phyloP scores from a whole-genome alignment of 1,140 invertebrate species.

The Neodiprion pinetum region DNA sequence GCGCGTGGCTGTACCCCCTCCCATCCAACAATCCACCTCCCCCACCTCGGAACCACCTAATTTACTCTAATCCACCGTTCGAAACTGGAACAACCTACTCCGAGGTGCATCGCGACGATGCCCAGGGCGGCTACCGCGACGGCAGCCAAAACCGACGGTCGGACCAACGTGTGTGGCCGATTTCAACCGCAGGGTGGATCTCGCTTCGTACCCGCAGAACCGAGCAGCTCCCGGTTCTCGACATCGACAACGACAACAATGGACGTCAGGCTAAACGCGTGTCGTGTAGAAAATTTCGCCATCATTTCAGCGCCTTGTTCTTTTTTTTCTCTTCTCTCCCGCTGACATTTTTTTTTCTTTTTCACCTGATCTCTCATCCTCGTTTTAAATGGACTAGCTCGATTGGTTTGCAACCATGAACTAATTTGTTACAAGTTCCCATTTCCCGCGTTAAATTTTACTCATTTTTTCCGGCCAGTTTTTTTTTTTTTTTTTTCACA shows the following conservation, averaged over 20 bases:
- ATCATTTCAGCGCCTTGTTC: not conserved
- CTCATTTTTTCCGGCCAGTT: not conserved
- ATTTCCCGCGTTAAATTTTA: not conserved
- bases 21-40: not conserved
- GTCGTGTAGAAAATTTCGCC: not conserved
- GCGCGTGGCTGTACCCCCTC: no score
- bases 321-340: no score
- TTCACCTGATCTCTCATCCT: no score
- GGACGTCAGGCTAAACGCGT: not conserved
- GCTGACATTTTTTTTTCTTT: no score
- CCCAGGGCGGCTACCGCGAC: not conserved
- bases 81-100: constrained; percentile 8
- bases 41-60: constrained; percentile 3
- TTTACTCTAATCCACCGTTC: constrained; percentile 10
- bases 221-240: not conserved
- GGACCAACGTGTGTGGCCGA: constrained; percentile 1
- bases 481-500: not conserved
- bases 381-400: no score
- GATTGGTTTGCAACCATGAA: no score
- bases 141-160: not conserved
- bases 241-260: not conserved
- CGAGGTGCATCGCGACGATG: not conserved
- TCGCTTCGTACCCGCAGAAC: not conserved
- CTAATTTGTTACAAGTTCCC: not conserved
- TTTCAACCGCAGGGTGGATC: not conserved